Evolutionary conservation across 1,140 invertebrate genomes (phyloP).

Genomic region (Acromyrmex echinatior): DNA sequence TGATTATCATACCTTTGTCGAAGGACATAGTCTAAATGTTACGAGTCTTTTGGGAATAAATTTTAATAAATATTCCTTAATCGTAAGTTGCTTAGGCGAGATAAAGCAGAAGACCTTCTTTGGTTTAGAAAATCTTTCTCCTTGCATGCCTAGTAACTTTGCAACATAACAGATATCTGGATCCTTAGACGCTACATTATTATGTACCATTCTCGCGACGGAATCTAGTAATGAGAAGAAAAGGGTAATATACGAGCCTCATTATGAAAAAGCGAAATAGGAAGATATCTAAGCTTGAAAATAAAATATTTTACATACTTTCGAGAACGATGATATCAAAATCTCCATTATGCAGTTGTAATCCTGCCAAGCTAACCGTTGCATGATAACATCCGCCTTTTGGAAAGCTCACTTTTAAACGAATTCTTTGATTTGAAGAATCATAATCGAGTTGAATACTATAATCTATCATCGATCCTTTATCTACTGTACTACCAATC

Average conservation of each 20-base stretch:
- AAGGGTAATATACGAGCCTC: not conserved
- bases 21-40: constrained; percentile 97
- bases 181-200: constrained; percentile 94
- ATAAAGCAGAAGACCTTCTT: constrained; percentile 96
- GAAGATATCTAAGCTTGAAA: not conserved
- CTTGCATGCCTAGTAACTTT: constrained; percentile 91
- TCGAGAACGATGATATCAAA: constrained; percentile 97
- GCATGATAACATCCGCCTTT: constrained; percentile 93
- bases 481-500: constrained; percentile 85
- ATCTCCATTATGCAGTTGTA: constrained; percentile 95
- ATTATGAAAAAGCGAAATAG: not conserved
- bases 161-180: constrained; percentile 95
- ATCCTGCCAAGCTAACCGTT: constrained; percentile 92
- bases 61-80: constrained; percentile 97
- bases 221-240: constrained; percentile 86
- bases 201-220: constrained; percentile 94
- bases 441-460: constrained; percentile 90
- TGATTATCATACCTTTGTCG: constrained; percentile 91
- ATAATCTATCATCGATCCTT: constrained; percentile 87
- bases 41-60: constrained; percentile 96
- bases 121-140: constrained; percentile 90
- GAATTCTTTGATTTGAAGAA: constrained; percentile 88
- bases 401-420: constrained; percentile 90
- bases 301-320: constrained; percentile 88
- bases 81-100: constrained; percentile 94